These are phyloP conservation scores for Strigamia maritima DNA, from an alignment of 2,888 invertebrate genomes.

Conservation along the genomic window DNA sequence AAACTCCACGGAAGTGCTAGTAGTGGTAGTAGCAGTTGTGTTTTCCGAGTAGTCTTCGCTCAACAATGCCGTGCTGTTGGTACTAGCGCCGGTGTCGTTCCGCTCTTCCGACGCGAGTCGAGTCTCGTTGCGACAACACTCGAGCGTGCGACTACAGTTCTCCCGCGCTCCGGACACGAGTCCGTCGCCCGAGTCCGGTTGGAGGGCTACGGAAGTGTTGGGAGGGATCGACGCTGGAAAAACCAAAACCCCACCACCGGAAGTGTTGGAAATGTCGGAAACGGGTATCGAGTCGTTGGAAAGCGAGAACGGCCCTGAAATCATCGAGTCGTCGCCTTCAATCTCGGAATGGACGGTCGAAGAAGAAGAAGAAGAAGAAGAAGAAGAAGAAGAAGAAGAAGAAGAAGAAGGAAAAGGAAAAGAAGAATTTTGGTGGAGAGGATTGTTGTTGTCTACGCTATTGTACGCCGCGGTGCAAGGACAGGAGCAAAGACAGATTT, in stretches of 20 bases:
- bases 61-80: background rate
- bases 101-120: background rate
- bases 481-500: conserved; percentile 39
- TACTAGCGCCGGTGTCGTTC: background rate
- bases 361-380: no score
- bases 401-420: no score
- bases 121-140: background rate
- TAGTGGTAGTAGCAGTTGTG: background rate
- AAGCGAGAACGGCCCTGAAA: conserved; percentile 59
- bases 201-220: conserved; percentile 17
- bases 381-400: no score
- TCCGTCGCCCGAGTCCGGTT: background rate
- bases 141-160: background rate
- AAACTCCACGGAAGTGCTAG: background rate
- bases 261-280: background rate
- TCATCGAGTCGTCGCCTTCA: conserved; percentile 82
- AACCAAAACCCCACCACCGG: conserved; percentile 11
- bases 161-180: background rate
- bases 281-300: background rate
- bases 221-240: background rate
- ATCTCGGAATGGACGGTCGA: conserved; percentile 66
- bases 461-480: conserved; percentile 35
- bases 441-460: background rate
- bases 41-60: background rate
- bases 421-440: background rate